Conservation (phyloP, 2,888 invertebrate genomes). For the Minunthozetes semirufus region DNA sequence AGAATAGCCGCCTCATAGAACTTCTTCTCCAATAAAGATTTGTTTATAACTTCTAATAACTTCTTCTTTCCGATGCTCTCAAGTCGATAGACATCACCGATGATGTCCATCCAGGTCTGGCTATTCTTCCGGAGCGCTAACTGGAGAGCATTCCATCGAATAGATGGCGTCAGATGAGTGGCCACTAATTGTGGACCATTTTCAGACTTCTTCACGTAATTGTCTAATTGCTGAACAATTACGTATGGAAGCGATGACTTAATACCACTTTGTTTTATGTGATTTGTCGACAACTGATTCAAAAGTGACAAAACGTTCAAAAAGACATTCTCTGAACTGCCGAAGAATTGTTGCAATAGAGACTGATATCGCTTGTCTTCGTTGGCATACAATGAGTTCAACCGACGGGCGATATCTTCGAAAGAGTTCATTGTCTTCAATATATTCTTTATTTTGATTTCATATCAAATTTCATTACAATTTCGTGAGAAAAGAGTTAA, state of each 20-base stretch:
- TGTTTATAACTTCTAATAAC: background rate
- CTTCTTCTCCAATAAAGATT: background rate
- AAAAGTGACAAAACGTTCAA: background rate
- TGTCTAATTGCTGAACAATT: background rate
- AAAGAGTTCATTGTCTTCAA: background rate
- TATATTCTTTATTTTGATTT: no score
- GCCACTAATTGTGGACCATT: background rate
- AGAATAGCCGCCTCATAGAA: background rate
- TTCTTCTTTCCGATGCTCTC: background rate
- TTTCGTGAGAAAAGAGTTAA: no score
- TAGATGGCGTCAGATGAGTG: background rate
- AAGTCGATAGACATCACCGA: background rate
- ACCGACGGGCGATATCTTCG: background rate
- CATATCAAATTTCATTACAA: no score
- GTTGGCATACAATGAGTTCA: background rate
- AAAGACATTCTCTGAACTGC: background rate
- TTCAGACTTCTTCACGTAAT: background rate
- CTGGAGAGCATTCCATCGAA: background rate
- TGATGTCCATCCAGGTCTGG: conserved; percentile 16
- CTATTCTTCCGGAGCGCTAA: background rate
- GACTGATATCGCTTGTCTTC: background rate
- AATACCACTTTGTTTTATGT: background rate
- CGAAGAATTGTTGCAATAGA: background rate
- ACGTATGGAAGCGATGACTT: conserved; percentile 4
- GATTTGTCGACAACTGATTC: background rate